Percentiles rank a stretch among this genome's conserved stretches.
Conservation (phyloP, 2,888 invertebrate species). For the Idaea dimidiata region DNA sequence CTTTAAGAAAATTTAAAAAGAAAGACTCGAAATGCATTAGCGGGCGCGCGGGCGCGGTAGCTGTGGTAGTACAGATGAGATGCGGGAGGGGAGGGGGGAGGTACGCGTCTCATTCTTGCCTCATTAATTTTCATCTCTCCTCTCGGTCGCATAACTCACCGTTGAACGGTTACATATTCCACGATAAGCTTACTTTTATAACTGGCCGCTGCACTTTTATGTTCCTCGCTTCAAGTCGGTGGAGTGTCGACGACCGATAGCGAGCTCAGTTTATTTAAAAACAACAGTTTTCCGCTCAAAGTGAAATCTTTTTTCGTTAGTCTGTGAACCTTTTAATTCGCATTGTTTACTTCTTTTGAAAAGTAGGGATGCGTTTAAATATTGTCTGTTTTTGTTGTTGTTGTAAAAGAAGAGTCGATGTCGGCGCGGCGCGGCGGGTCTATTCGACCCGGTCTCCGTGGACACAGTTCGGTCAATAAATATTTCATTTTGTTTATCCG, state of each 20-base stretch:
- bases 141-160: conserved; percentile 75
- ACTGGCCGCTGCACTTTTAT: conserved; percentile 60
- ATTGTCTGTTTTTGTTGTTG: conserved; percentile 43
- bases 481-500: conserved; percentile 40
- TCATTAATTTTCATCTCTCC: conserved; percentile 80
- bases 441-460: conserved; percentile 24
- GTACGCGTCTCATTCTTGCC: conserved; percentile 62
- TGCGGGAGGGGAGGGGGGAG: conserved; percentile 25
- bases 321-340: conserved; percentile 43
- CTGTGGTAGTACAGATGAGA: conserved; percentile 39
- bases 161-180: conserved; percentile 74
- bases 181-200: conserved; percentile 71
- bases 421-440: conserved; percentile 11
- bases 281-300: conserved; percentile 69
- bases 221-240: conserved; percentile 68
- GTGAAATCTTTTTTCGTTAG: conserved; percentile 48
- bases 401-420: conserved; percentile 31
- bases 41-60: conserved; percentile 45
- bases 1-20: conserved; percentile 27
- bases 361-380: conserved; percentile 55
- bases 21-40: conserved; percentile 62
- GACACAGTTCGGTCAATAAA: conserved; percentile 44
- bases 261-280: conserved; percentile 74
- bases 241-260: conserved; percentile 76
- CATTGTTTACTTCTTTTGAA: conserved; percentile 56